Evolutionary conservation across 2,888 invertebrate species (phyloP), one percentile per base, ranked within the genome.

Genomic region (Drosophila birchii): DNA sequence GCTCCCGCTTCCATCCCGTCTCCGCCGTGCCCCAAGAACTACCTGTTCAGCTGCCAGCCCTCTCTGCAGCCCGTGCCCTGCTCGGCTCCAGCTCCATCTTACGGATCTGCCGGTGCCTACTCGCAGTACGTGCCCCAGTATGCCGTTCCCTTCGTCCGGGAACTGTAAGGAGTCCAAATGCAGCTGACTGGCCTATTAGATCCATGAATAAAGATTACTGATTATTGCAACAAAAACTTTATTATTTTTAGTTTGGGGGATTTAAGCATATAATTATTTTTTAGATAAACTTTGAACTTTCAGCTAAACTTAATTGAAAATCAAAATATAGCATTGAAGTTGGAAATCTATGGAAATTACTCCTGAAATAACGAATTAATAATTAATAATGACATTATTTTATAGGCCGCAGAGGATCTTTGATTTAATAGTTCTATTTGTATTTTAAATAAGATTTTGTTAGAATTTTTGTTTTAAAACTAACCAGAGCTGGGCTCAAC

Each of bases 41-140:
- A 91, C 60, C 70, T 92, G 61, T 83, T 92, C 74, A 91, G 92
- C 66, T 92, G 91, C 77, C 82, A 86, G 55, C 91, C 92, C 47
- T 81, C 78, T 0, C 71, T 92, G 56, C 75, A 84, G 58, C 89
- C 91, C 74, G 91, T 87, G 38, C 89, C 91, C 58, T 92, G 92
- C 75, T 62, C 86, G 7, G 70, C 81, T 3, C 75, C 84, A 47
- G 75, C 83, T 59, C 75, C 76, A 34, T 80, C 90, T 16, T 82
- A 78, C 34, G 90, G 89, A 59, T 82, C 84, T 43, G 73, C 86
- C 36, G 91, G 90, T 11, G 81, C 91, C 53, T 91, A 89, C 75
- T 91, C 91, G 16, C 86, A 91, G 32, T 81, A 81, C 54, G 71
- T 78, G 38, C 91, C 91, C 39, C 92, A 90, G 59, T 91, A 91